A percentile compares a stretch with the other conserved stretches of the same genome.
Conservation (phyloP, 1,140 invertebrate species). For the Mesaphorura yosii region DNA sequence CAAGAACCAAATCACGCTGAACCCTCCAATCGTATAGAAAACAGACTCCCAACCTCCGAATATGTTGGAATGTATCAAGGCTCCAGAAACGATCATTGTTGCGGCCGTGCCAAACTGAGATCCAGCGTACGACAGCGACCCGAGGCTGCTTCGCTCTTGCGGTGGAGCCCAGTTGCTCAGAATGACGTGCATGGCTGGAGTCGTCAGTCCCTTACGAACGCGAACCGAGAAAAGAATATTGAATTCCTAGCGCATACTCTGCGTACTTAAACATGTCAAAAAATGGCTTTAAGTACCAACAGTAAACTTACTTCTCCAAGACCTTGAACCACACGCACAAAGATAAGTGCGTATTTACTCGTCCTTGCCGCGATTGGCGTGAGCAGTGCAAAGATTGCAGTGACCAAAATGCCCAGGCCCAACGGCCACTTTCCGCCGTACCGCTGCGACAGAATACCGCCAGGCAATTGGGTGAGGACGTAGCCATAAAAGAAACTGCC, state of each 20-base stretch:
- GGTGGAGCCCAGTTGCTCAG: slow-evolving; percentile 4
- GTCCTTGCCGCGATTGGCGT: slow-evolving; percentile 50
- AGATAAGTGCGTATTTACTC: slow-evolving; percentile 47
- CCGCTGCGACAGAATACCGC: slow-evolving; percentile 72
- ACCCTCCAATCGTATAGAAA: slow-evolving; percentile 46
- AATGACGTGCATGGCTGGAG: not conserved
- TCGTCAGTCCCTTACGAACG: not conserved
- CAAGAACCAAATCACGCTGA: slow-evolving; percentile 68
- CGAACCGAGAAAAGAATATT: too few relatives aligned
- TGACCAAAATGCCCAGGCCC: slow-evolving; percentile 50
- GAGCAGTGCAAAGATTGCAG: slow-evolving; percentile 57
- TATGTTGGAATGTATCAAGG: not conserved
- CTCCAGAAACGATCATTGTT: not conserved
- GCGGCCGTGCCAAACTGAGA: not conserved
- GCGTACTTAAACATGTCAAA: too few relatives aligned
- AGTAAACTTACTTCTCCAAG: slow-evolving; percentile 57
- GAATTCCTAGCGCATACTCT: too few relatives aligned
- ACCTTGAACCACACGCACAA: slow-evolving; percentile 62
- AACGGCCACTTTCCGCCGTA: slow-evolving; percentile 54
- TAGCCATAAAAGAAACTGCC: slow-evolving; percentile 52
- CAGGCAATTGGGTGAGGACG: slow-evolving; percentile 34
- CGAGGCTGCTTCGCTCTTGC: slow-evolving; percentile 1
- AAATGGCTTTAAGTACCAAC: too few relatives aligned
- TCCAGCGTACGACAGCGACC: not conserved
- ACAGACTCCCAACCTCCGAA: not conserved